These are phyloP conservation scores for Dryas iulia DNA, from an alignment of 1,140 invertebrate species.

Conservation along the genomic window DNA sequence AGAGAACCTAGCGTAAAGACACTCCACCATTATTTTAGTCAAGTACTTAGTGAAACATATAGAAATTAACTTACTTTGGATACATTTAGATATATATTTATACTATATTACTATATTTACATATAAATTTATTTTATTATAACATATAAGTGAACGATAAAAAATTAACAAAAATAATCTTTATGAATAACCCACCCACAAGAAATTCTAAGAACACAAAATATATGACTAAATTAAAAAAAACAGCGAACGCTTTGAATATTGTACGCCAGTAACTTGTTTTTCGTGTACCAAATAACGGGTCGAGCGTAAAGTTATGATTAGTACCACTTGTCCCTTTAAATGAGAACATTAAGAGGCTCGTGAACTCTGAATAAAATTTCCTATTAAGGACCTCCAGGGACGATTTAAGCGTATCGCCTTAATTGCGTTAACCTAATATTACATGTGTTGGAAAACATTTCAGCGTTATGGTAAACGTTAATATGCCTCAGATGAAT, in stretches of 20 bases:
- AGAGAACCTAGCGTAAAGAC: too few species aligned
- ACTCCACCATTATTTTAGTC: too few species aligned
- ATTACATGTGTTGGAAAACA: neutral
- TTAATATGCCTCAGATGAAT: neutral
- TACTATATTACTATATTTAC: too few species aligned
- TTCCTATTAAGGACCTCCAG: neutral
- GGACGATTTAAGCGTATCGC: conserved; percentile 13
- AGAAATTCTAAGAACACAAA: neutral
- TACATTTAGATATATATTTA: too few species aligned
- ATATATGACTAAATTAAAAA: neutral
- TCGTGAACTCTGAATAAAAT: conserved; percentile 12
- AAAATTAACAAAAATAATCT: too few species aligned
- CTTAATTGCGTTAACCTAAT: conserved; percentile 8
- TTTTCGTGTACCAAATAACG: conserved; percentile 9
- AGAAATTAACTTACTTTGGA: too few species aligned
- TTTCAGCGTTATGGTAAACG: neutral
- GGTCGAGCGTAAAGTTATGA: conserved; percentile 4
- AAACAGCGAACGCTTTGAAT: neutral
- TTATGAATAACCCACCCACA: too few species aligned
- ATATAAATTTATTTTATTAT: too few species aligned
- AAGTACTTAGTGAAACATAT: too few species aligned
- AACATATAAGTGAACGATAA: too few species aligned
- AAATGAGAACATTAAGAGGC: conserved; percentile 18
- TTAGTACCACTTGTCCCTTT: conserved; percentile 14
- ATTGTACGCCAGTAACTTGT: neutral